phyloP scores from a whole-genome alignment of 2,113 vertebrate species.

The Malurus alboscapulatus region DNA sequence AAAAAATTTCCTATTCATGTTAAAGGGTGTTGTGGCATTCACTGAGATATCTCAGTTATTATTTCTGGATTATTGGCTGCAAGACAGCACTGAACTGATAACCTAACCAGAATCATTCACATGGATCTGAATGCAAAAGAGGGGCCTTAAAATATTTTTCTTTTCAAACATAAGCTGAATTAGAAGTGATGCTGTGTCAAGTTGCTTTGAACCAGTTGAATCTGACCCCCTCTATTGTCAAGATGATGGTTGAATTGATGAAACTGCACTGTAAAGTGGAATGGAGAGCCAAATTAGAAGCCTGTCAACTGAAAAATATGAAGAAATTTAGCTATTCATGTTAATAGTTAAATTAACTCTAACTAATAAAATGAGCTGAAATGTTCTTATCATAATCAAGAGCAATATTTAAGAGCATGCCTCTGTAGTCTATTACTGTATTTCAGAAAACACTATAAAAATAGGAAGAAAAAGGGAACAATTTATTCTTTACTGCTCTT shows the following conservation, averaged over 20 bases:
- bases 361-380: not conserved
- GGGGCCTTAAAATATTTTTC: not conserved
- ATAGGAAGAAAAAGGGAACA: not conserved
- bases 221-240: not conserved
- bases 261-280: not conserved
- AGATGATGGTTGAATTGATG: not conserved
- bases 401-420: not conserved
- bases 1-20: not conserved
- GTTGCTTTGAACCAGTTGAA: not conserved
- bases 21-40: not conserved
- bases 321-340: not conserved
- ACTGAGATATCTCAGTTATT: not conserved
- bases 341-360: not conserved
- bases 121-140: not conserved
- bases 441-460: not conserved
- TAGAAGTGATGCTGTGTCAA: not conserved
- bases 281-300: not conserved
- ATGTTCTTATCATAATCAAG: not conserved
- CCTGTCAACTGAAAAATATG: not conserved
- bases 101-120: not conserved
- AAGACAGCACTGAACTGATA: not conserved
- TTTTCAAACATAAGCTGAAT: not conserved
- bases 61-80: not conserved
- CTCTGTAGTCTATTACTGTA: not conserved
- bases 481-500: not conserved